A percentile compares a stretch with the other conserved stretches of the same genome.
phyloP scores from a whole-genome alignment of 2,888 invertebrate species.

The Ophion ventricosus region DNA sequence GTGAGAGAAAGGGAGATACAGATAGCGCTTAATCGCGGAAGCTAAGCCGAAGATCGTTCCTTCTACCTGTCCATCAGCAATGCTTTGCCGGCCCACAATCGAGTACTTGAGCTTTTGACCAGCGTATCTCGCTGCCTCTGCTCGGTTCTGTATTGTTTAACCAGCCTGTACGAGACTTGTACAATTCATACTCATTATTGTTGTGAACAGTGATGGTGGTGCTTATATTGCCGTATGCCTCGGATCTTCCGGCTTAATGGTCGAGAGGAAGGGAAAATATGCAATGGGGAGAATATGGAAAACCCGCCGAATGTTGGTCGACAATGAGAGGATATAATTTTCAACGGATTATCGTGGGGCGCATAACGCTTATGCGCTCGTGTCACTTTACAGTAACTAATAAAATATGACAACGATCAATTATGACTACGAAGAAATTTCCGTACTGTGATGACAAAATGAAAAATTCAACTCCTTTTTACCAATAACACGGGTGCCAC shows the following conservation, averaged over 20 bases:
- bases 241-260: neutral
- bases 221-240: constrained; percentile 1
- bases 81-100: constrained; percentile 32
- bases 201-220: neutral
- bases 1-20: neutral
- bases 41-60: constrained; percentile 58
- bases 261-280: neutral
- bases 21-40: constrained; percentile 34
- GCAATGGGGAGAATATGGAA: neutral
- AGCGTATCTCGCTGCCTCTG: constrained; percentile 15
- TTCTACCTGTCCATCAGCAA: constrained; percentile 39
- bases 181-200: neutral
- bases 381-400: no score
- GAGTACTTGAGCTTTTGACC: constrained; percentile 40
- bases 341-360: no score
- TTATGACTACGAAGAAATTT: no score
- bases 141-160: neutral
- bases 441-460: neutral
- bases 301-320: no score
- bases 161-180: neutral
- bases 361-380: no score
- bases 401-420: no score
- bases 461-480: neutral
- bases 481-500: no score
- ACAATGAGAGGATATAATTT: no score